Evolutionary conservation across 1,140 invertebrate genomes (phyloP).

Genomic region (Geopemphigus sp.): DNA sequence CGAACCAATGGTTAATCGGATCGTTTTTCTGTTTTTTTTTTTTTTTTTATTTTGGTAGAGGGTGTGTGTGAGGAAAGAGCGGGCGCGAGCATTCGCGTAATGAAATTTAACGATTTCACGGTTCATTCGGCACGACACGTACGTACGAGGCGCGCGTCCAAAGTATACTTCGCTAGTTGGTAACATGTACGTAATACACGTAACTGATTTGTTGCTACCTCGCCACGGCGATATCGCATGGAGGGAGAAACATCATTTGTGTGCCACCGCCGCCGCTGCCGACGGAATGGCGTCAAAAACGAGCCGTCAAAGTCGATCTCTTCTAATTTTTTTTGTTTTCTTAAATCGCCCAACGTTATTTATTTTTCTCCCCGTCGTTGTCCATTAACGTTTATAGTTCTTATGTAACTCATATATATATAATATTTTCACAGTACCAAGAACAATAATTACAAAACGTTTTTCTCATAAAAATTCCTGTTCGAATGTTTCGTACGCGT

Average conservation of each 20-base stretch:
- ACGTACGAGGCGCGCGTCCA: not conserved
- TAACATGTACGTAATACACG: too few species aligned
- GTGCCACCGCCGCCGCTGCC: not conserved
- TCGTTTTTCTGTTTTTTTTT: constrained; percentile 4
- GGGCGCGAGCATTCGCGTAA: not conserved
- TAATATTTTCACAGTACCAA: not conserved
- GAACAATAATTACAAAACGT: not conserved
- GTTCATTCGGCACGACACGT: constrained; percentile 28
- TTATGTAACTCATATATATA: not conserved
- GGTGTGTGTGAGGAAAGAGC: too few species aligned
- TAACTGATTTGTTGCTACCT: not conserved
- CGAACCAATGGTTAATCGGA: constrained; percentile 3
- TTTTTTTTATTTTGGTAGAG: too few species aligned
- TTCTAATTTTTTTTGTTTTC: constrained; percentile 1
- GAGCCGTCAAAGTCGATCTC: constrained; percentile 21
- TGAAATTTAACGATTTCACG: constrained; percentile 44
- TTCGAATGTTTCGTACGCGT: not conserved
- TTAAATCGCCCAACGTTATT: not conserved
- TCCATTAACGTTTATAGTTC: constrained; percentile 12
- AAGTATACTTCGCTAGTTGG: too few species aligned
- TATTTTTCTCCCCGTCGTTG: constrained; percentile 9
- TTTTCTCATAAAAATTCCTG: constrained; percentile 27
- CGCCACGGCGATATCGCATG: not conserved
- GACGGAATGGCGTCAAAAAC: not conserved
- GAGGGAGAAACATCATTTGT: too few species aligned